These are phyloP conservation scores for Yponomeuta plumbellus DNA, from an alignment of 2,888 invertebrate genomes.

Conservation along the genomic window DNA sequence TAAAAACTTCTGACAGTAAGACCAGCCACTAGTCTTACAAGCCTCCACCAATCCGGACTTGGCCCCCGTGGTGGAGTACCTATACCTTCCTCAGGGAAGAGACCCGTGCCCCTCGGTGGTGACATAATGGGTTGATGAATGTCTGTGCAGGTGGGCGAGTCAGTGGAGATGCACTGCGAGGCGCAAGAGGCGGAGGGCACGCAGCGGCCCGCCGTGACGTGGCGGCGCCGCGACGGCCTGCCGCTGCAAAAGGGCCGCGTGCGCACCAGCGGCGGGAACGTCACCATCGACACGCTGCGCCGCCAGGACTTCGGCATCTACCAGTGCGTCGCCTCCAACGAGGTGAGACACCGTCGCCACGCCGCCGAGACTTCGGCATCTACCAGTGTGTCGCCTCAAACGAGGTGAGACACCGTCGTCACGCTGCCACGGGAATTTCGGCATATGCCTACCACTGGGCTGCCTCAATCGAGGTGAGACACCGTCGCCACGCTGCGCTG, in stretches of 20 bases:
- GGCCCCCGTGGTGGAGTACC: too few relatives aligned
- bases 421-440: too few relatives aligned
- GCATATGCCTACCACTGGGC: too few relatives aligned
- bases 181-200: slow-evolving; percentile 95
- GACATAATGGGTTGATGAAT: not conserved
- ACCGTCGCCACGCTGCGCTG: slow-evolving; percentile 91
- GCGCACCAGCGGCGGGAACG: slow-evolving; percentile 89
- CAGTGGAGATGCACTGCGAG: slow-evolving; percentile 96
- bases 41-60: too few relatives aligned
- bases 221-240: slow-evolving; percentile 91
- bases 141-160: slow-evolving; percentile 80
- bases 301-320: slow-evolving; percentile 96
- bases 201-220: slow-evolving; percentile 91
- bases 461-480: too few relatives aligned
- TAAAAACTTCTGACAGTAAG: too few relatives aligned
- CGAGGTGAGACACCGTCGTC: slow-evolving; percentile 66
- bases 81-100: too few relatives aligned
- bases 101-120: not conserved
- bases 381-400: slow-evolving; percentile 97
- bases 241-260: slow-evolving; percentile 88
- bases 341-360: slow-evolving; percentile 89
- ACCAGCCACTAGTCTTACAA: too few relatives aligned
- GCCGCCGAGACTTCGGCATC: slow-evolving; percentile 92
- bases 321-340: slow-evolving; percentile 96
- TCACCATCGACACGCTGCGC: slow-evolving; percentile 91